phyloP scores from a whole-genome alignment of 2,113 vertebrate species.

The Chiloscyllium plagiosum region DNA sequence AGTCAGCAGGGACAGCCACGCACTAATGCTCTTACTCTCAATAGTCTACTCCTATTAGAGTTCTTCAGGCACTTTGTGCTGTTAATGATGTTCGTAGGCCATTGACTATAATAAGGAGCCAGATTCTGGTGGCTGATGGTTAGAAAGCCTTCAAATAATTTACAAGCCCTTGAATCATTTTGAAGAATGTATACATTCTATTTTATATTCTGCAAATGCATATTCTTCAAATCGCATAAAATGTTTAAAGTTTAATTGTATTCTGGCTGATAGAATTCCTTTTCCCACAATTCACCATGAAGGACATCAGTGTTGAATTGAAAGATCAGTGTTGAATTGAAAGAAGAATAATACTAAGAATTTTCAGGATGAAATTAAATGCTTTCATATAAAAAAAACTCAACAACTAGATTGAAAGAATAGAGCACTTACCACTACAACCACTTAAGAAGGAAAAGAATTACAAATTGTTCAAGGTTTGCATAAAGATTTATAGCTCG shows the following conservation, averaged over 20 bases:
- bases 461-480: too few species aligned
- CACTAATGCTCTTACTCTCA: constrained; percentile 56
- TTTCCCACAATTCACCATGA: not conserved
- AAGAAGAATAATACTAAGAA: not conserved
- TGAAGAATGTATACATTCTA: not conserved
- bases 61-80: constrained; percentile 45
- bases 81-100: constrained; percentile 45
- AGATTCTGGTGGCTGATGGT: constrained; percentile 36
- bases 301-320: too few species aligned
- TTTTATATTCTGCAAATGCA: not conserved
- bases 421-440: not conserved
- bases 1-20: constrained; percentile 47
- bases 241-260: not conserved
- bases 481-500: too few species aligned
- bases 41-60: constrained; percentile 47
- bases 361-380: not conserved
- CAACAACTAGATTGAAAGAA: not conserved
- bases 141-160: constrained; percentile 38
- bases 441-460: too few species aligned
- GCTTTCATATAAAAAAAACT: not conserved
- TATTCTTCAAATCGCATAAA: constrained; percentile 16
- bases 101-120: constrained; percentile 39
- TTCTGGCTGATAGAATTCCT: not conserved
- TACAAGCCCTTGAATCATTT: not conserved
- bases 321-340: not conserved